Percentiles rank a stretch among this genome's conserved stretches.
Conservation (phyloP, 2,113 vertebrate species). For the Caranx ignobilis region DNA sequence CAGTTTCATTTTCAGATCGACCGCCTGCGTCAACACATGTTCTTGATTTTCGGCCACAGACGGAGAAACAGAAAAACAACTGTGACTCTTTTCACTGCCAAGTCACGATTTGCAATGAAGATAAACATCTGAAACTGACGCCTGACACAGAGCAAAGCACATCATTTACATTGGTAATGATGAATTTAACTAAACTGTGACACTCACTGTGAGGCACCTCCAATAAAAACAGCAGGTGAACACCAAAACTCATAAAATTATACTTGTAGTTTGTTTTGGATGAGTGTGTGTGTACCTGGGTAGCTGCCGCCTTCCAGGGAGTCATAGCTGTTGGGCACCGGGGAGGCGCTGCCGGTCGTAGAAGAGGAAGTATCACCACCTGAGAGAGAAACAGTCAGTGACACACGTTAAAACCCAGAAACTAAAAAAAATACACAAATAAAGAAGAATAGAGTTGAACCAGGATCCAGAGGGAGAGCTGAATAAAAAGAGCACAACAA, state of each 20-base stretch:
- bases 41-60: too few species aligned
- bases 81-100: too few species aligned
- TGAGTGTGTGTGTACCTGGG: conserved; percentile 82
- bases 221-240: neutral
- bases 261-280: neutral
- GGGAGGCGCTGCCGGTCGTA: conserved; percentile 92
- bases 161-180: too few species aligned
- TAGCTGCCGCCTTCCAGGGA: conserved; percentile 93
- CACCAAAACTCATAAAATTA: neutral
- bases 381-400: conserved; percentile 64
- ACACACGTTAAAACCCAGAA: neutral
- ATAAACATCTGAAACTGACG: too few species aligned
- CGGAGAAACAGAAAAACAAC: too few species aligned
- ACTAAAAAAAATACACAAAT: neutral
- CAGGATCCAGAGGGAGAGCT: neutral
- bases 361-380: conserved; percentile 95
- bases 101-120: too few species aligned
- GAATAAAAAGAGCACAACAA: neutral
- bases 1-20: too few species aligned
- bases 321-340: conserved; percentile 93
- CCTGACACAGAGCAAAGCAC: too few species aligned
- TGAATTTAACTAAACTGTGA: neutral
- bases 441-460: neutral
- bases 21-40: too few species aligned
- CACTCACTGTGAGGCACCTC: neutral